Percentiles rank a stretch among this genome's conserved stretches.
Conservation (phyloP, 1,140 invertebrate genomes). For the Lithobius niger region DNA sequence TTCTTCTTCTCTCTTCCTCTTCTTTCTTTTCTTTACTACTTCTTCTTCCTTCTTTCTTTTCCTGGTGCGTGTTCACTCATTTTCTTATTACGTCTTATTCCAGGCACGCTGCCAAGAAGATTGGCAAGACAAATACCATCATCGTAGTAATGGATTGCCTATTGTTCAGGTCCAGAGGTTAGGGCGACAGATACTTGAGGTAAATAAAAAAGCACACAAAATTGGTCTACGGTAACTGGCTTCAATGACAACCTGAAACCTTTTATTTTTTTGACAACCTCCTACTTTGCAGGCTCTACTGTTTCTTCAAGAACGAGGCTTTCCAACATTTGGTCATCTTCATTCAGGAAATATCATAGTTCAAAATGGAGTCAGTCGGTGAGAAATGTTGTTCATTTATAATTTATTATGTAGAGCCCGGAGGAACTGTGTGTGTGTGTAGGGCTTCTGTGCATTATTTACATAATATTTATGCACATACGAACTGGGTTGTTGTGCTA, state of each 20-base stretch:
- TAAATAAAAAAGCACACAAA: conserved; percentile 10
- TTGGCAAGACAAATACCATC: conserved; percentile 53
- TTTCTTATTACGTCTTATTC: conserved; percentile 9
- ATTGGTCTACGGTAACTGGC: no score
- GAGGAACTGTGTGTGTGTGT: no score
- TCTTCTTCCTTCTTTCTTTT: not conserved
- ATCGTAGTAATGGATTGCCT: conserved; percentile 49
- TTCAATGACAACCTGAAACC: no score
- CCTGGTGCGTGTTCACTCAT: not conserved
- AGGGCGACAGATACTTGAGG: conserved; percentile 71
- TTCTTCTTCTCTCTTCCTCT: no score
- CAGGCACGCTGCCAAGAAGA: conserved; percentile 51
- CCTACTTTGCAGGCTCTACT: conserved; percentile 50
- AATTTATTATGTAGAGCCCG: conserved; percentile 10
- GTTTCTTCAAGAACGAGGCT: conserved; percentile 72
- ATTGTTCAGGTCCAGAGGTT: conserved; percentile 65
- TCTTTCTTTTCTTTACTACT: no score
- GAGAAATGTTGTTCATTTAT: no score
- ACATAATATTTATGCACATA: no score
- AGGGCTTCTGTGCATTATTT: no score
- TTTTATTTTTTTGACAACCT: no score
- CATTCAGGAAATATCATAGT: conserved; percentile 82
- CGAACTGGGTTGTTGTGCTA: no score
- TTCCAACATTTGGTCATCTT: conserved; percentile 69
- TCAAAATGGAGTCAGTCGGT: conserved; percentile 58